A percentile compares a stretch with the other conserved stretches of the same genome.
These are phyloP conservation scores for Thalassarche chlororhynchos DNA, from an alignment of 2,113 vertebrate genomes.

Conservation along the genomic window DNA sequence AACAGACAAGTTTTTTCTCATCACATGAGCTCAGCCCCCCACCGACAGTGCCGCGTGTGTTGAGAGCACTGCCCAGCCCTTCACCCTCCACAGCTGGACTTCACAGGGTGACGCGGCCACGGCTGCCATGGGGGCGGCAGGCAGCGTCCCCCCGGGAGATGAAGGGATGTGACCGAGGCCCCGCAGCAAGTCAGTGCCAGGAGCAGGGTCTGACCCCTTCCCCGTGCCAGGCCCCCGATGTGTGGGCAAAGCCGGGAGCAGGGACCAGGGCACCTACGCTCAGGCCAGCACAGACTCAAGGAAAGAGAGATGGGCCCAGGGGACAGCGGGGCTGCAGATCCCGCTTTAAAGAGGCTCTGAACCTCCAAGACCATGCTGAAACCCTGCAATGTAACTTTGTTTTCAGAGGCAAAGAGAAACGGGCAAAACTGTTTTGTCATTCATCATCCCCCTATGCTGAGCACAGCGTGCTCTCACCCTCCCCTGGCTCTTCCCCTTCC, in stretches of 20 bases:
- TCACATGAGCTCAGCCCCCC: not conserved
- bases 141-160: not conserved
- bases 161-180: not conserved
- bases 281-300: rapidly evolving
- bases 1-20: not conserved
- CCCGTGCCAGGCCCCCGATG: rapidly evolving
- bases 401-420: not conserved
- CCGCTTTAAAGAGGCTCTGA: not conserved
- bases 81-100: not conserved
- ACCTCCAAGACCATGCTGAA: not conserved
- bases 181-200: rapidly evolving
- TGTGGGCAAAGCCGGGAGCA: rapidly evolving
- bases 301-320: not conserved
- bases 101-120: rapidly evolving
- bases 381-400: not conserved
- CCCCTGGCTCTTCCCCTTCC: not conserved
- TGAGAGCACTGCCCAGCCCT: not conserved
- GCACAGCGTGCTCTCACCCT: not conserved
- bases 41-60: rapidly evolving
- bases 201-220: not conserved
- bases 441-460: not conserved
- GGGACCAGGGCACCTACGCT: not conserved
- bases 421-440: not conserved
- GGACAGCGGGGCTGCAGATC: not conserved
- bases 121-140: not conserved